These are phyloP conservation scores for Araneus ventricosus DNA, from an alignment of 1,140 invertebrate genomes.

Conservation along the genomic window DNA sequence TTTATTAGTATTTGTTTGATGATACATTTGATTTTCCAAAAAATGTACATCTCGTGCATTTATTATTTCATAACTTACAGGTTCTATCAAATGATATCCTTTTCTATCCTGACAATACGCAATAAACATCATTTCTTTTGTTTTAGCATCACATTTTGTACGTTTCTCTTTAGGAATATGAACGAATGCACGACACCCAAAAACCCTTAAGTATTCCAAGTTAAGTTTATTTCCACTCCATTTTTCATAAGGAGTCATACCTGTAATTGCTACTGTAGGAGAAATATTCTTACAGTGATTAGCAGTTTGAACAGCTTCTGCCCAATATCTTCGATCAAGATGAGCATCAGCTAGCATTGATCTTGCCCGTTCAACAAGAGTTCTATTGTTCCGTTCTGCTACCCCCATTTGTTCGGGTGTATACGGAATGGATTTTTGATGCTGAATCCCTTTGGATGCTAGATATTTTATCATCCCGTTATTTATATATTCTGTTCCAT, in stretches of 20 bases:
- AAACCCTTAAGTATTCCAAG: constrained; percentile 79
- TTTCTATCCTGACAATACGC: constrained; percentile 74
- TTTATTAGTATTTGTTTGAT: constrained; percentile 1
- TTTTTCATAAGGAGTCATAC: constrained; percentile 80
- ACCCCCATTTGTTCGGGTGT: too few species aligned
- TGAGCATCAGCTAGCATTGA: too few species aligned
- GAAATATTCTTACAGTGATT: too few species aligned
- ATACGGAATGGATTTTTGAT: too few species aligned
- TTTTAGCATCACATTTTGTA: constrained; percentile 19
- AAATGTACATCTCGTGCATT: constrained; percentile 43
- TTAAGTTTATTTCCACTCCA: constrained; percentile 80
- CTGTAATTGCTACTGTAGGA: constrained; percentile 41
- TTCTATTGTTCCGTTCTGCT: too few species aligned
- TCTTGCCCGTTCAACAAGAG: too few species aligned
- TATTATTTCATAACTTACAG: constrained; percentile 8
- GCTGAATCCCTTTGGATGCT: too few species aligned
- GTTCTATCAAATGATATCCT: constrained; percentile 78
- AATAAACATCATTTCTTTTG: constrained; percentile 1
- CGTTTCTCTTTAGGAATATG: constrained; percentile 79
- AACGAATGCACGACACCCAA: constrained; percentile 80
- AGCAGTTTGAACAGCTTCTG: too few species aligned
- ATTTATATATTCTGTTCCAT: too few species aligned
- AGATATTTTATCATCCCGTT: too few species aligned
- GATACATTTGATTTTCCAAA: constrained; percentile 52
- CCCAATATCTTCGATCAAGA: too few species aligned